A percentile compares a stretch with the other conserved stretches of the same genome.
These are phyloP conservation scores for Coturnix japonica DNA, from an alignment of 2,113 vertebrate species.

Conservation along the genomic window DNA sequence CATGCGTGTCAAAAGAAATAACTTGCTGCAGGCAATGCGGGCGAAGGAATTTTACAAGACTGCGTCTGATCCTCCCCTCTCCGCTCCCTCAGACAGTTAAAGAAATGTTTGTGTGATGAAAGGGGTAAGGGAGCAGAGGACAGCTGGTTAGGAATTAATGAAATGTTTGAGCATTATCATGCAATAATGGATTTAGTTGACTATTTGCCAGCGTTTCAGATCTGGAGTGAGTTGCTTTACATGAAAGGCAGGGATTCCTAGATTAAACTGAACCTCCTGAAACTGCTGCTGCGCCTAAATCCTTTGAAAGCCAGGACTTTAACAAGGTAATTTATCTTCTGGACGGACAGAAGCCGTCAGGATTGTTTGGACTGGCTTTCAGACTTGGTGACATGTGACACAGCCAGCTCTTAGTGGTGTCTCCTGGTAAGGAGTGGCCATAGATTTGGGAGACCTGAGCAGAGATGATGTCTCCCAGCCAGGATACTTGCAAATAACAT, in stretches of 20 bases:
- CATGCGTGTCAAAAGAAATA: conserved; percentile 67
- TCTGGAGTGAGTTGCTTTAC: conserved; percentile 21
- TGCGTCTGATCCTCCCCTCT: conserved; percentile 60
- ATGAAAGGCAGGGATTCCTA: not conserved
- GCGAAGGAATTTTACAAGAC: conserved; percentile 62
- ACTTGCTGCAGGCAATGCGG: conserved; percentile 47
- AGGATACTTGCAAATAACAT: conserved; percentile 5
- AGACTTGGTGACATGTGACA: conserved; percentile 14
- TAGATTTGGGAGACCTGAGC: conserved; percentile 12
- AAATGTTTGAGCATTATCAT: conserved; percentile 63
- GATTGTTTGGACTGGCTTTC: conserved; percentile 40
- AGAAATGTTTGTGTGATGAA: conserved; percentile 64
- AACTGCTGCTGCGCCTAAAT: not conserved
- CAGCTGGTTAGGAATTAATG: conserved; percentile 69
- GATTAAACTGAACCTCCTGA: not conserved
- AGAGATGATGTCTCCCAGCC: not conserved
- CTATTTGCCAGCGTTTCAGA: conserved; percentile 55
- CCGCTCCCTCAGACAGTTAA: conserved; percentile 59
- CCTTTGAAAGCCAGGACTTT: not conserved
- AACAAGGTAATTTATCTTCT: not conserved
- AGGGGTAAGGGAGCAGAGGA: conserved; percentile 62
- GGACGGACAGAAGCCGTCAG: not conserved
- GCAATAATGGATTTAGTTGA: conserved; percentile 62
- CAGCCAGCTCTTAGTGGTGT: not conserved
- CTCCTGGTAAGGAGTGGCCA: not conserved